phyloP scores from a whole-genome alignment of 2,888 invertebrate genomes.

The Dicyrtoma fusca region DNA sequence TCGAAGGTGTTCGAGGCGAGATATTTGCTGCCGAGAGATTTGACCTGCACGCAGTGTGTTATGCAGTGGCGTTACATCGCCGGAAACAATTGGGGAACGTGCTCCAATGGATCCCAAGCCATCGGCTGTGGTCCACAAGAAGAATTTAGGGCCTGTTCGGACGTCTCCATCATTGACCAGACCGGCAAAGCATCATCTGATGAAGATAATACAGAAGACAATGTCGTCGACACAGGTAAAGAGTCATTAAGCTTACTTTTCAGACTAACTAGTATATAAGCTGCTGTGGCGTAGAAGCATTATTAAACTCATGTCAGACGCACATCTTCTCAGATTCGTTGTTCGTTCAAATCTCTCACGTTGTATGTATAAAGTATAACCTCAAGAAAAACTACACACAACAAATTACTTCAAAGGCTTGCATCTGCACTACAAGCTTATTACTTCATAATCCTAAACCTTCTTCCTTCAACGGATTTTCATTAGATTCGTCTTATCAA shows the following conservation, averaged over 20 bases:
- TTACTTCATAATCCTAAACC: neutral
- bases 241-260: constrained; percentile 4
- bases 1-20: constrained; percentile 78
- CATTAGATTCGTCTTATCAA: no score
- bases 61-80: constrained; percentile 81
- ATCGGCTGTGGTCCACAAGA: constrained; percentile 89
- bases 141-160: constrained; percentile 83
- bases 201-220: constrained; percentile 58
- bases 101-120: constrained; percentile 63
- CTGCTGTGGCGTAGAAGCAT: no score
- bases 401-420: neutral
- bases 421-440: neutral
- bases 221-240: constrained; percentile 54
- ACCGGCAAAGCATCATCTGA: constrained; percentile 58
- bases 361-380: no score
- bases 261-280: neutral
- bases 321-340: no score
- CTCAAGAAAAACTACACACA: no score
- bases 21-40: constrained; percentile 67
- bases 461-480: no score
- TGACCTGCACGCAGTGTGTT: constrained; percentile 79
- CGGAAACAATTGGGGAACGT: constrained; percentile 70
- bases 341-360: no score
- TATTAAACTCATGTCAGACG: no score
- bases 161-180: constrained; percentile 71